Evolutionary conservation across 2,888 invertebrate species (phyloP), one percentile per base, ranked within the genome.

Genomic region (Smittia sp.): DNA sequence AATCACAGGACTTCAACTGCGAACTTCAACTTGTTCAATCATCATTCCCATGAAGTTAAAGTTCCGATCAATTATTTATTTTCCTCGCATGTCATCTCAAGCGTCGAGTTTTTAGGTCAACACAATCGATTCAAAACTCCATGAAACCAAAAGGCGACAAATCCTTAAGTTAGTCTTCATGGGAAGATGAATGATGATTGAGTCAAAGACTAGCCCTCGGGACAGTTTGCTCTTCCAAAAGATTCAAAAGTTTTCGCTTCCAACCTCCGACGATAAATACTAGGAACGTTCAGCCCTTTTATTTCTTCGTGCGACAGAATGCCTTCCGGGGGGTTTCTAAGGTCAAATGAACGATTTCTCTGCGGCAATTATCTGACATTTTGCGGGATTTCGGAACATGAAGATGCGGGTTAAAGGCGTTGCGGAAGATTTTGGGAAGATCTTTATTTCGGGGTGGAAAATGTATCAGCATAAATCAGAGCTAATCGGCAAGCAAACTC

Each of bases 131-230:
- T n/a, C n/a, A n/a, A n/a, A n/a, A n/a, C n/a, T n/a, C n/a, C n/a
- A n/a, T n/a, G n/a, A n/a, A n/a, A n/a, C n/a, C n/a, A n/a, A n/a
- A n/a, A n/a, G n/a, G n/a, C n/a, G n/a, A n/a, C 32, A 32, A 32
- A 3, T 32, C 4, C 9, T 32, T 9, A 32, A 9, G 9, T 32
- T 32, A 32, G 32, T 32, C 32, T 32, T 32, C 3, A 32, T 24
- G 22, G 27, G 27, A 69, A 69, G 69, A 69, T 69, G 69, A 69
- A 69, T 69, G 69, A 54, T 69, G 69, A 69, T 69, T 69, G 54
- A 25, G 69, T 69, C 69, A 54, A n/a, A 63, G 63, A 58, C 15
- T 25, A 13, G 20, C 25, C 63, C 13, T 25, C 9, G 27, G 63
- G 63, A 63, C 27, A 27, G n/a, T 63, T 63, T 24, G 3, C 63